A percentile compares a stretch with the other conserved stretches of the same genome.
Evolutionary conservation across 2,113 vertebrate species (phyloP).

Genomic region (Pandion haliaetus): DNA sequence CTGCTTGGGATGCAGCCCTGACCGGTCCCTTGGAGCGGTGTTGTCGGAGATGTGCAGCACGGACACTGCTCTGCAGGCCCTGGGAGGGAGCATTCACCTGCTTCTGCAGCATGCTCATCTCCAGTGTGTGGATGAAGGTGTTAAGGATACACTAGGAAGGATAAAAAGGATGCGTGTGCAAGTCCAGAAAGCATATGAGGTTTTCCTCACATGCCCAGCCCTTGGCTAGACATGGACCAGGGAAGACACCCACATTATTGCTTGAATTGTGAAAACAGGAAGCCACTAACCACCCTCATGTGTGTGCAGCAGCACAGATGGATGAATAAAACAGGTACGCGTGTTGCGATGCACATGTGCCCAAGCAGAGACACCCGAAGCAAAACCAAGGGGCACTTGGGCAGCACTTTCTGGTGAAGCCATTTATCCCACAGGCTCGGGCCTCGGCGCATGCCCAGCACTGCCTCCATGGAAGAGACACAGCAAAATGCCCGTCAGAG

Average conservation of each 20-base stretch:
- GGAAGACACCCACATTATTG: rapidly evolving
- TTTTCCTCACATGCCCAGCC: background rate
- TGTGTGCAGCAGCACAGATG: rapidly evolving
- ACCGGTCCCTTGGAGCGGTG: background rate
- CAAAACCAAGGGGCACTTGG: background rate
- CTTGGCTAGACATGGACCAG: background rate
- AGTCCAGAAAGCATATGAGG: background rate
- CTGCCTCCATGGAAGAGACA: rapidly evolving
- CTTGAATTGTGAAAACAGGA: background rate
- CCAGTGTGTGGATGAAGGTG: background rate
- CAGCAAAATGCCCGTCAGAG: background rate
- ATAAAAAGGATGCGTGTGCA: background rate
- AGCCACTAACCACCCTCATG: rapidly evolving
- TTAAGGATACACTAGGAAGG: background rate
- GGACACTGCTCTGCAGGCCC: rapidly evolving
- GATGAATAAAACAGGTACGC: rapidly evolving
- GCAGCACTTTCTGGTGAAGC: background rate
- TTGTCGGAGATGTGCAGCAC: background rate
- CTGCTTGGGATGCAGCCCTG: background rate
- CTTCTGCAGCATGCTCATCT: rapidly evolving
- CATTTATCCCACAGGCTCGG: rapidly evolving
- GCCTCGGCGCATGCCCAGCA: background rate
- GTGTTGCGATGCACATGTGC: rapidly evolving
- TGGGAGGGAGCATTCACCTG: background rate
- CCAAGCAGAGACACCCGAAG: background rate